Evolutionary conservation across 2,888 invertebrate species (phyloP).

Genomic region (Epistrophe grossulariae): DNA sequence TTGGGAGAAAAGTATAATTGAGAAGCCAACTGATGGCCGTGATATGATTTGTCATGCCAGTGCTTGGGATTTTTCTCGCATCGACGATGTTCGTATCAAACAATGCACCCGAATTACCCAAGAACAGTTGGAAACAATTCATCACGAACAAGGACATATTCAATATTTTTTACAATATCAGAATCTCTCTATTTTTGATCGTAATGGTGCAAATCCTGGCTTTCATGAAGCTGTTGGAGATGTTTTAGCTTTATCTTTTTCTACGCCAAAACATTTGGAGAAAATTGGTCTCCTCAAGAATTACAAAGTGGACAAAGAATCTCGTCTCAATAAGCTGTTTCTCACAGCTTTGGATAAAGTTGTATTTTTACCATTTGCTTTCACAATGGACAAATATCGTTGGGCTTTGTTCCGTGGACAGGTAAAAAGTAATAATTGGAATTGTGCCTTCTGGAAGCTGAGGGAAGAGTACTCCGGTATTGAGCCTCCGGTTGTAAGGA

Average conservation of each 20-base stretch:
- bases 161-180: constrained; percentile 89
- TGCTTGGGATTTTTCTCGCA: constrained; percentile 94
- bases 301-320: constrained; percentile 86
- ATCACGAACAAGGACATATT: constrained; percentile 89
- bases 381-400: constrained; percentile 88
- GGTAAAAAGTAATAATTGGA: constrained; percentile 86
- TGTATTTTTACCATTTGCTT: constrained; percentile 89
- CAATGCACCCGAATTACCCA: constrained; percentile 87
- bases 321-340: constrained; percentile 89
- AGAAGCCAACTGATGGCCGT: constrained; percentile 89
- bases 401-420: constrained; percentile 88
- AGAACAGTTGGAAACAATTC: constrained; percentile 86
- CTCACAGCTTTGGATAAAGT: constrained; percentile 89
- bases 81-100: constrained; percentile 90
- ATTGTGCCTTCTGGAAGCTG: constrained; percentile 88
- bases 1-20: constrained; percentile 94
- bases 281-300: constrained; percentile 87
- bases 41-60: constrained; percentile 94
- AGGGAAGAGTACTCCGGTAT: constrained; percentile 87
- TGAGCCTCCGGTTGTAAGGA: constrained; percentile 87
- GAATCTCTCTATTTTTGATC: constrained; percentile 85
- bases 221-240: constrained; percentile 92
- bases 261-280: constrained; percentile 89
- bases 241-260: constrained; percentile 88
- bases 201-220: constrained; percentile 87